Percentiles rank a stretch among this genome's conserved stretches.
phyloP scores from a whole-genome alignment of 92 coral and sea anemone genomes.

The Zoanthus sociatus region DNA sequence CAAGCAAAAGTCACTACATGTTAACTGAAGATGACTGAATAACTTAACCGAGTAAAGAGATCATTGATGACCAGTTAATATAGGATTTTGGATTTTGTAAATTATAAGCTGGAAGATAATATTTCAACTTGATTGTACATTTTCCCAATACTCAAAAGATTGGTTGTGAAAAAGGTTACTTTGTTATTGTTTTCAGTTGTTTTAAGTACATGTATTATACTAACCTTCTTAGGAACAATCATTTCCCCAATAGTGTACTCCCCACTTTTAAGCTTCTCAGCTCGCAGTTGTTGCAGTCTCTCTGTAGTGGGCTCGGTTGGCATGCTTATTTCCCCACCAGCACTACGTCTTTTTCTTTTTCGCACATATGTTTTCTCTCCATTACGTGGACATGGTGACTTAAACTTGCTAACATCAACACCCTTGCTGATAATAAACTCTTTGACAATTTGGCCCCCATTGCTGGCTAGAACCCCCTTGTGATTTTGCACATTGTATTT shows the following conservation, averaged over 20 bases:
- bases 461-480: constrained; percentile 40
- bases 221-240: constrained; percentile 69
- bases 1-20: constrained; percentile 6
- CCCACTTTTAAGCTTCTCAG: constrained; percentile 48
- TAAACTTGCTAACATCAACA: constrained; percentile 49
- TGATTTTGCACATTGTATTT: constrained; percentile 55
- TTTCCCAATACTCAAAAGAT: too few species aligned
- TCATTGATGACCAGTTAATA: too few species aligned
- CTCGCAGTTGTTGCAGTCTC: constrained; percentile 25
- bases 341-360: constrained; percentile 63
- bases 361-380: constrained; percentile 33
- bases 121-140: too few species aligned
- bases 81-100: too few species aligned
- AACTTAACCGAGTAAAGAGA: too few species aligned
- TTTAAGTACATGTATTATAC: background rate
- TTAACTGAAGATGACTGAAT: background rate
- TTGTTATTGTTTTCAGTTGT: too few species aligned
- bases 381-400: constrained; percentile 8
- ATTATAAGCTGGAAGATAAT: too few species aligned
- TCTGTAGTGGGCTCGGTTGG: constrained; percentile 57
- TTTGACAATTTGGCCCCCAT: constrained; percentile 71
- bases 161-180: too few species aligned
- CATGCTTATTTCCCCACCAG: constrained; percentile 69
- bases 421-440: constrained; percentile 52
- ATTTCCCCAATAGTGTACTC: constrained; percentile 61